These are phyloP conservation scores for Calameuta pallipes DNA, from an alignment of 2,888 invertebrate genomes.

Conservation along the genomic window DNA sequence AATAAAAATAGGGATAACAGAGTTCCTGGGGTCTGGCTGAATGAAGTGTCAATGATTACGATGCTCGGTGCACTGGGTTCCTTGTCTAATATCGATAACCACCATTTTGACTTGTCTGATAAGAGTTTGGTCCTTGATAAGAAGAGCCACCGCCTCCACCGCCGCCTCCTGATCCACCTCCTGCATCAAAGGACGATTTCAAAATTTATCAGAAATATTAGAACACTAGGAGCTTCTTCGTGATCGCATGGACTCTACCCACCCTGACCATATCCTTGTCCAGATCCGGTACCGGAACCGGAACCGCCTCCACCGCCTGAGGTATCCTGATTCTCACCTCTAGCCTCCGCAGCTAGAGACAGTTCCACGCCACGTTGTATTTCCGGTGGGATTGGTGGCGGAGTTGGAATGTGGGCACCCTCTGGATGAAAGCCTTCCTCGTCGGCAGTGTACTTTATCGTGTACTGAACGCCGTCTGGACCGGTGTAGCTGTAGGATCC, in stretches of 20 bases:
- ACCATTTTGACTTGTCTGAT: constrained; percentile 45
- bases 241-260: not conserved
- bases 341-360: constrained; percentile 56
- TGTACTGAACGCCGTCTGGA: constrained; percentile 54
- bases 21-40: constrained; percentile 24
- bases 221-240: not conserved
- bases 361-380: constrained; percentile 57
- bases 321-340: constrained; percentile 58
- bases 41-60: constrained; percentile 32
- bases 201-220: not conserved
- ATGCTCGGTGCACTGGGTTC: not conserved
- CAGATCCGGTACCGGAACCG: constrained; percentile 27
- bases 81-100: constrained; percentile 44
- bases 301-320: constrained; percentile 41
- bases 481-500: constrained; percentile 59
- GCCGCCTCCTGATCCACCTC: constrained; percentile 30
- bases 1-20: constrained; percentile 23
- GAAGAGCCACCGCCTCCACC: constrained; percentile 32
- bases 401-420: constrained; percentile 57
- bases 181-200: constrained; percentile 8
- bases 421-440: constrained; percentile 56
- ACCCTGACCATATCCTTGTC: constrained; percentile 11
- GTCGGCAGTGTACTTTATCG: constrained; percentile 56
- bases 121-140: constrained; percentile 53
- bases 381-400: constrained; percentile 60